A percentile compares a stretch with the other conserved stretches of the same genome.
These are phyloP conservation scores for Julus scandinavius DNA, from an alignment of 2,888 invertebrate species.

Conservation along the genomic window DNA sequence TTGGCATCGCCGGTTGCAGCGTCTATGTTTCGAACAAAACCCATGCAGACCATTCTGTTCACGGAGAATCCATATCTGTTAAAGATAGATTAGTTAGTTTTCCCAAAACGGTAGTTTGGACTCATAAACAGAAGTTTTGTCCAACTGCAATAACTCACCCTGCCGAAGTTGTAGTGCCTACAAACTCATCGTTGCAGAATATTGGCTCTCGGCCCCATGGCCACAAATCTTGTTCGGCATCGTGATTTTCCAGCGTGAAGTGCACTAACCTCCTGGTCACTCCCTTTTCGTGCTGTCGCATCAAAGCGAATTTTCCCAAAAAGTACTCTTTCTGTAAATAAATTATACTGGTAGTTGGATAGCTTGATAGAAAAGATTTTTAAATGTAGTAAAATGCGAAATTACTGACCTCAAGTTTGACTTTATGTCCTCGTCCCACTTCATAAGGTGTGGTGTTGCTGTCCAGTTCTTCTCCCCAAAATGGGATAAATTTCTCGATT, in stretches of 20 bases:
- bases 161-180: constrained; percentile 75
- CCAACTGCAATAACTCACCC: constrained; percentile 66
- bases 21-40: constrained; percentile 72
- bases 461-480: constrained; percentile 77
- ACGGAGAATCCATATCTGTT: constrained; percentile 75
- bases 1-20: constrained; percentile 63
- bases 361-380: too few species aligned
- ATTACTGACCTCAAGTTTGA: constrained; percentile 69
- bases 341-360: neutral
- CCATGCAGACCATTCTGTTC: constrained; percentile 74
- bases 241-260: constrained; percentile 73
- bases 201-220: constrained; percentile 78
- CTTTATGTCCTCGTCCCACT: constrained; percentile 73
- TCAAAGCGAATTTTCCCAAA: constrained; percentile 74
- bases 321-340: constrained; percentile 70
- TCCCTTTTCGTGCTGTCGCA: constrained; percentile 73
- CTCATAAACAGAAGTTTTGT: constrained; percentile 55
- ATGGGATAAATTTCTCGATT: constrained; percentile 77
- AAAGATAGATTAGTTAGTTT: constrained; percentile 56
- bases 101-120: neutral
- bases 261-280: constrained; percentile 74
- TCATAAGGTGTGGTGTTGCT: constrained; percentile 74
- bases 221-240: constrained; percentile 75
- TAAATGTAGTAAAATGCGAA: neutral
- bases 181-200: constrained; percentile 74